phyloP scores from a whole-genome alignment of 2,797 vertebrate species.

The Masticophis lateralis region DNA sequence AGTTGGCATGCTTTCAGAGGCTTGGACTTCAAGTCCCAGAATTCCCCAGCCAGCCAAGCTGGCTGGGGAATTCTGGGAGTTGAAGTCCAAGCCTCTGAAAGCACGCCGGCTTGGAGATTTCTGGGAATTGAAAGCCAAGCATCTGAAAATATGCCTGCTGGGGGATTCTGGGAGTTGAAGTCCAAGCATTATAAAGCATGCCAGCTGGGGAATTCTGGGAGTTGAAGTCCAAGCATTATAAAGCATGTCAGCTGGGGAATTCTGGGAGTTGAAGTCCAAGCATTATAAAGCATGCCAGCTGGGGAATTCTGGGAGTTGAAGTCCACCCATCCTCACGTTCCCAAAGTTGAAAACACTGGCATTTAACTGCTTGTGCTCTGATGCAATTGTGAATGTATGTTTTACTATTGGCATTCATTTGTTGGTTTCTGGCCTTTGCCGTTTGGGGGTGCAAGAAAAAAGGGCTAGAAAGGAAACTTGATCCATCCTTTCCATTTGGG shows the following conservation, averaged over 20 bases:
- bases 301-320: background rate
- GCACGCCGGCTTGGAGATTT: too few species aligned
- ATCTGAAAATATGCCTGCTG: too few species aligned
- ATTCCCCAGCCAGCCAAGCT: too few species aligned
- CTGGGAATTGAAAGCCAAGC: too few species aligned
- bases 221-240: too few species aligned
- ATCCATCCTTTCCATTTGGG: background rate
- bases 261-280: background rate
- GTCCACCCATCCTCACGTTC: background rate
- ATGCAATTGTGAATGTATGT: background rate
- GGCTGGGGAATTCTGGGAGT: too few species aligned
- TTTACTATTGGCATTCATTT: background rate
- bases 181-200: fast-evolving
- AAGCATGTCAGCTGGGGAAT: background rate
- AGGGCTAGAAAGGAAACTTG: background rate
- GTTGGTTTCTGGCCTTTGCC: background rate
- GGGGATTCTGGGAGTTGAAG: too few species aligned
- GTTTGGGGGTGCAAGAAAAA: background rate
- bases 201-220: too few species aligned
- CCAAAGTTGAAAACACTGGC: background rate
- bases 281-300: background rate
- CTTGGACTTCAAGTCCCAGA: background rate
- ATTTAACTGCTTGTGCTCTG: background rate
- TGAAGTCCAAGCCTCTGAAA: too few species aligned
- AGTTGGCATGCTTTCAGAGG: background rate